Evolutionary conservation across 2,888 invertebrate species (phyloP), one percentile per base, ranked within the genome.

Genomic region (Ceratothoa steindachneri): DNA sequence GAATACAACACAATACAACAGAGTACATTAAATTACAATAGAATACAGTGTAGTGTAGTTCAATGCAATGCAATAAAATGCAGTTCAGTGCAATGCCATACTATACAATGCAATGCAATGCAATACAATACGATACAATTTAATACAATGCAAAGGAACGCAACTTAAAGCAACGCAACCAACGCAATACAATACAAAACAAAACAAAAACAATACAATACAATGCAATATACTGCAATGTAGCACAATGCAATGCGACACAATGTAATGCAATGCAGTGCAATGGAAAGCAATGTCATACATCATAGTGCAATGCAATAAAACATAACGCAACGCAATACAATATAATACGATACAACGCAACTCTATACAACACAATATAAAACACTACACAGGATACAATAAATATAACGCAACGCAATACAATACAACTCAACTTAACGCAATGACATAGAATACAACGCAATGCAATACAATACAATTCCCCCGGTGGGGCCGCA

Each of bases 331-430:
- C 24, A 60, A 60, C 60, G 24, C 24, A 60, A 60, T 19, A 19
- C 60, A 60, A 60, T 19, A 19, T 19, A 60, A 60, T 19, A 19
- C 60, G n/a, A 60, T 19, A 19, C 60, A 60, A 60, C 60, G 60
- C 60, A 60, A 60, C 60, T 60, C 60, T 12, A 60, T 19, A 12
- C 60, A 60, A 60, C 60, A 9, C 60, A 60, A 60, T 19, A 19
- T 19, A 60, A 22, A 7, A 19, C 60, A 60, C 5, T 19, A 19
- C 60, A 60, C 5, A 7, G 24, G 9, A 60, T n/a, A n/a, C n/a
- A 60, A 7, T 7, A 7, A 60, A 60, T 19, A 19, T 19, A 60
- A 60, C 60, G 24, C 60, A 60, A 60, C 60, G 24, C 60, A 60
- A 60, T 19, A 19, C 60, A 60, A 60, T 19, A 19, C 60, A 60